Evolutionary conservation across 2,888 invertebrate species (phyloP).

Genomic region (Euspilapteryx auroguttella): DNA sequence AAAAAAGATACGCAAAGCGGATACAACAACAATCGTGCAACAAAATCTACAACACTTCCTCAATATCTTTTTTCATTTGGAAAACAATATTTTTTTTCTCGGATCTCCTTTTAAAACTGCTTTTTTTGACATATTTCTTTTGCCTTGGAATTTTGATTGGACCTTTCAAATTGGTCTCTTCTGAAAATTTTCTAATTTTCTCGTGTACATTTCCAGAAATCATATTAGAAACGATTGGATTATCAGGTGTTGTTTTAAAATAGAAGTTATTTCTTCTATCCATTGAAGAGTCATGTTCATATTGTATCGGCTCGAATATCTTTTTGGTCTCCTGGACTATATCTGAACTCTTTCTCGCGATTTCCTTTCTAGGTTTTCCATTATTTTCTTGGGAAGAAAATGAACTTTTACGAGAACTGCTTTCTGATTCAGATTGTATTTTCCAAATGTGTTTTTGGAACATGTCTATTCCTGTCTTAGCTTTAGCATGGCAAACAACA

Average conservation of each 20-base stretch:
- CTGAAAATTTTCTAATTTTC: conserved; percentile 46
- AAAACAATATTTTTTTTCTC: conserved; percentile 29
- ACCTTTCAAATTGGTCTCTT: conserved; percentile 19
- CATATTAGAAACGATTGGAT: conserved; percentile 20
- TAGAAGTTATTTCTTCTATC: conserved; percentile 19
- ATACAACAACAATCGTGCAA: no score
- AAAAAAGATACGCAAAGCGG: no score
- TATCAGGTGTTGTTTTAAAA: conserved; percentile 12
- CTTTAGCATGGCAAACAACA: conserved; percentile 40
- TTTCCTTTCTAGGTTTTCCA: neutral
- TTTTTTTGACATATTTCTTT: conserved; percentile 16
- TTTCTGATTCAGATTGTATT: conserved; percentile 37
- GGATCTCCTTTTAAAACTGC: conserved; percentile 32
- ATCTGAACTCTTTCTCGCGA: conserved; percentile 9
- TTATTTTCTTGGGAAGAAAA: conserved; percentile 26
- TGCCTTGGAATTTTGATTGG: conserved; percentile 28
- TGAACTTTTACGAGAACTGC: conserved; percentile 34
- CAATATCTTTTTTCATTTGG: conserved; percentile 41
- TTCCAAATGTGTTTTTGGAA: conserved; percentile 49
- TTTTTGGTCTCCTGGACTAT: conserved; percentile 33
- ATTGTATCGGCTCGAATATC: conserved; percentile 28
- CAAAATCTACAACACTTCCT: conserved; percentile 27
- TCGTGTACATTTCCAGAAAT: conserved; percentile 41
- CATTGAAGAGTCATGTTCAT: conserved; percentile 18
- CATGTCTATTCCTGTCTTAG: conserved; percentile 48